These are phyloP conservation scores for Ovis canadensis DNA, from an alignment of 2,113 vertebrate species.

Conservation along the genomic window DNA sequence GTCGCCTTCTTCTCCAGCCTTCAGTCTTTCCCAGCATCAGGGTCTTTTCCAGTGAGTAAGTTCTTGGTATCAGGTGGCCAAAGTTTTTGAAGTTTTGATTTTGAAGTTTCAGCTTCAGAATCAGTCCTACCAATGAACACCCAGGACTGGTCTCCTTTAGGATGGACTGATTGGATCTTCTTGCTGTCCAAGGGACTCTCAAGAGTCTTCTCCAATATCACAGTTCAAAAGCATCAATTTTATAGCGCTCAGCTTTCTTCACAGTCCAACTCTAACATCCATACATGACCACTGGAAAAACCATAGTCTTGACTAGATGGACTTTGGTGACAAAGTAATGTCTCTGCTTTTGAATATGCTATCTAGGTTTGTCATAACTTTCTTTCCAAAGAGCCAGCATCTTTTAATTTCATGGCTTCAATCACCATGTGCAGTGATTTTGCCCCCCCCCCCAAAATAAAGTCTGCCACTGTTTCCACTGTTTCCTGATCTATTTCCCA, in stretches of 20 bases:
- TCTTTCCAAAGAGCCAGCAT: not conserved
- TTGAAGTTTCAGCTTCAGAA: not conserved
- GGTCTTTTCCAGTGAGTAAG: not conserved
- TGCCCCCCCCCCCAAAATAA: no score
- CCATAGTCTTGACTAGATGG: not conserved
- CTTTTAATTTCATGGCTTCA: not conserved
- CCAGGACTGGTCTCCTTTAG: not conserved
- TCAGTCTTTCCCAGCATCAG: not conserved
- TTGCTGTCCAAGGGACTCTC: not conserved
- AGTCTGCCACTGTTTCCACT: not conserved
- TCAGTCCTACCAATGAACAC: not conserved
- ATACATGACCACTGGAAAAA: not conserved
- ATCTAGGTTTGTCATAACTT: not conserved
- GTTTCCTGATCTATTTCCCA: not conserved
- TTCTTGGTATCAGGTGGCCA: not conserved
- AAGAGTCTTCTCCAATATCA: not conserved
- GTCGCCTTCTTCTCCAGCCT: accelerated
- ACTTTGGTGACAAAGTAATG: not conserved
- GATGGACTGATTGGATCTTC: not conserved
- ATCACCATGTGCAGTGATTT: not conserved
- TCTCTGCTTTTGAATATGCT: not conserved
- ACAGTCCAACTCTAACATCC: not conserved
- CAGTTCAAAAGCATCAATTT: not conserved
- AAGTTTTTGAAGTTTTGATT: not conserved
- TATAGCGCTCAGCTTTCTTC: accelerated